Evolutionary conservation across 1,140 invertebrate species (phyloP).

Genomic region (Pissodes strobi): DNA sequence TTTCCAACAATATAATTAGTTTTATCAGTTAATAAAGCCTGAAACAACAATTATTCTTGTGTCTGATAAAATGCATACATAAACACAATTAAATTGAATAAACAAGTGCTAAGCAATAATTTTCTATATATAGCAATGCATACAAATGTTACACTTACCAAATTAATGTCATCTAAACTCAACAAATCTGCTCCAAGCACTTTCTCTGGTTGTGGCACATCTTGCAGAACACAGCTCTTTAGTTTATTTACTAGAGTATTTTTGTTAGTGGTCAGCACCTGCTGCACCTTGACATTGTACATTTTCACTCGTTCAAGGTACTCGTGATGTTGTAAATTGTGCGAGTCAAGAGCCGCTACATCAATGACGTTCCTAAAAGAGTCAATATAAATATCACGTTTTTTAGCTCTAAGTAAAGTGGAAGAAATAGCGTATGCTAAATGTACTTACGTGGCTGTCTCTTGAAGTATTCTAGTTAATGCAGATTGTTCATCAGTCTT

Average conservation of each 20-base stretch:
- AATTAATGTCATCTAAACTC: slow-evolving; percentile 58
- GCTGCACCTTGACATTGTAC: slow-evolving; percentile 67
- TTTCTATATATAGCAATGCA: too few species aligned
- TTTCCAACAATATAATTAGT: too few species aligned
- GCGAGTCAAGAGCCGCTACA: slow-evolving; percentile 77
- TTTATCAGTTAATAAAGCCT: too few species aligned
- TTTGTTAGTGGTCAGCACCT: slow-evolving; percentile 56
- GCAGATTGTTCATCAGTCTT: slow-evolving; percentile 87
- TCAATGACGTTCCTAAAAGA: slow-evolving; percentile 77
- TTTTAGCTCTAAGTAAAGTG: too few species aligned
- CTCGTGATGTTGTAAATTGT: slow-evolving; percentile 79
- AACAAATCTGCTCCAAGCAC: slow-evolving; percentile 61
- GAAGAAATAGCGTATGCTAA: slow-evolving; percentile 8
- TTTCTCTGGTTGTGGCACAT: slow-evolving; percentile 65
- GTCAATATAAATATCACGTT: slow-evolving; percentile 10
- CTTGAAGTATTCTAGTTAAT: slow-evolving; percentile 82
- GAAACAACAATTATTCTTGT: too few species aligned
- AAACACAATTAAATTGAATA: too few species aligned
- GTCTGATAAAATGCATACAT: too few species aligned
- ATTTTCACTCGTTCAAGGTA: slow-evolving; percentile 75
- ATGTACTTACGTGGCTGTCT: slow-evolving; percentile 78
- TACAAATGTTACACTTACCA: too few species aligned
- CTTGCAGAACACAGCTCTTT: slow-evolving; percentile 59
- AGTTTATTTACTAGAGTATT: slow-evolving; percentile 54
- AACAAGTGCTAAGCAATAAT: too few species aligned